Conservation (phyloP, 2,113 vertebrate genomes). For the Trematocara macrostoma region DNA sequence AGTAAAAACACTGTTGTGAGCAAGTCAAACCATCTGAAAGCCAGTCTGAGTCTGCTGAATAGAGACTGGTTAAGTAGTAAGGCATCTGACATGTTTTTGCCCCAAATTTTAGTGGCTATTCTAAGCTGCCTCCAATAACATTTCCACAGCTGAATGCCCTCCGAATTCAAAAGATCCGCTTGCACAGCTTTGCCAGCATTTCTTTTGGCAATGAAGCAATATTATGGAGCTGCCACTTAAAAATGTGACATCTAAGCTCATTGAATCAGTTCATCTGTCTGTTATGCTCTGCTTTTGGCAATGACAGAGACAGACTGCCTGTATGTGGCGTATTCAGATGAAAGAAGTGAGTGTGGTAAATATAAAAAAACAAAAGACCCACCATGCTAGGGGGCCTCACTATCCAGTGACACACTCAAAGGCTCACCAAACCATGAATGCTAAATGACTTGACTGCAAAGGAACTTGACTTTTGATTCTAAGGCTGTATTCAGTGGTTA, state of each 20-base stretch:
- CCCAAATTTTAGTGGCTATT: background rate
- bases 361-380: slow-evolving; percentile 30
- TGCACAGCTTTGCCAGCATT: background rate
- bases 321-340: slow-evolving; percentile 60
- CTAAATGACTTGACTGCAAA: slow-evolving; percentile 27
- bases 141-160: background rate
- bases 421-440: slow-evolving; percentile 39
- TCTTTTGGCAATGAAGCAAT: slow-evolving; percentile 3
- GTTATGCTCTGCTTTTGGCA: background rate
- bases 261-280: slow-evolving; percentile 5
- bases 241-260: slow-evolving; percentile 34
- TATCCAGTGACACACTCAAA: slow-evolving; percentile 32
- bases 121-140: background rate
- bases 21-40: background rate
- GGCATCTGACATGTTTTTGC: slow-evolving; percentile 1
- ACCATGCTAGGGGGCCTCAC: slow-evolving; percentile 34
- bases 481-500: background rate
- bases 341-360: slow-evolving; percentile 40
- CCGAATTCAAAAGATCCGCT: background rate
- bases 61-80: background rate
- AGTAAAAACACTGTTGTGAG: background rate
- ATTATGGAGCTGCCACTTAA: slow-evolving; percentile 29
- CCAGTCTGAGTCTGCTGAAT: background rate
- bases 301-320: slow-evolving; percentile 36
- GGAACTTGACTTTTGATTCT: slow-evolving; percentile 20